Conservation (phyloP, 2,113 vertebrate genomes). For the Phodopus roborovskii region DNA sequence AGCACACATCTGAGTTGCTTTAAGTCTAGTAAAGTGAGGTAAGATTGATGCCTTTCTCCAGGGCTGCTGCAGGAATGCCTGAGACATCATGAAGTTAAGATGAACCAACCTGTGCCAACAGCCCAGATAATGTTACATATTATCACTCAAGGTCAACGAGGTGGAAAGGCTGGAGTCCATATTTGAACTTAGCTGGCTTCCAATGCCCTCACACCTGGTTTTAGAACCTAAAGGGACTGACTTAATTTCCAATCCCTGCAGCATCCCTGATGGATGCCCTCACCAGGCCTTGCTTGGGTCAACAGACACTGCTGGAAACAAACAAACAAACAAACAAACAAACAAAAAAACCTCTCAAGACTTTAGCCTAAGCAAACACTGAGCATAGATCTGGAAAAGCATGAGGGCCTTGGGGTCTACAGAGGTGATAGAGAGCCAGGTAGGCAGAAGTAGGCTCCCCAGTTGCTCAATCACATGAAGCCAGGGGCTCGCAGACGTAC, state of each 20-base stretch:
- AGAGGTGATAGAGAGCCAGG: neutral
- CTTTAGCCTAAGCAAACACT: neutral
- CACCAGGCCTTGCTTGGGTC: too few relatives aligned
- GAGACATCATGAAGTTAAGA: neutral
- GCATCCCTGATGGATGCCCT: neutral
- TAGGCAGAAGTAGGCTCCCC: neutral
- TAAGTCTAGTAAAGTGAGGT: neutral
- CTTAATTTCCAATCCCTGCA: neutral
- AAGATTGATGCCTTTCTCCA: neutral
- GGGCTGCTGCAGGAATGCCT: neutral
- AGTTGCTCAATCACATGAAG: too few relatives aligned
- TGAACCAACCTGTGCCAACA: neutral
- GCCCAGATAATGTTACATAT: neutral
- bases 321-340: too few relatives aligned
- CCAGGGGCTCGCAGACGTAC: accelerated
- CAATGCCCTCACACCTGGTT: too few relatives aligned
- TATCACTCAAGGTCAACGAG: neutral
- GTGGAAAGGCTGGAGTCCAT: neutral
- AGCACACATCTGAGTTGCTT: neutral
- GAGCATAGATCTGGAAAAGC: neutral
- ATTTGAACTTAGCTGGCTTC: neutral
- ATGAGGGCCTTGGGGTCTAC: neutral
- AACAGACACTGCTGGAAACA: neutral
- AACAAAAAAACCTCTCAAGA: neutral
- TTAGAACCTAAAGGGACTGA: neutral